phyloP scores from a whole-genome alignment of 2,113 vertebrate genomes.

The Triplophysa dalaica region DNA sequence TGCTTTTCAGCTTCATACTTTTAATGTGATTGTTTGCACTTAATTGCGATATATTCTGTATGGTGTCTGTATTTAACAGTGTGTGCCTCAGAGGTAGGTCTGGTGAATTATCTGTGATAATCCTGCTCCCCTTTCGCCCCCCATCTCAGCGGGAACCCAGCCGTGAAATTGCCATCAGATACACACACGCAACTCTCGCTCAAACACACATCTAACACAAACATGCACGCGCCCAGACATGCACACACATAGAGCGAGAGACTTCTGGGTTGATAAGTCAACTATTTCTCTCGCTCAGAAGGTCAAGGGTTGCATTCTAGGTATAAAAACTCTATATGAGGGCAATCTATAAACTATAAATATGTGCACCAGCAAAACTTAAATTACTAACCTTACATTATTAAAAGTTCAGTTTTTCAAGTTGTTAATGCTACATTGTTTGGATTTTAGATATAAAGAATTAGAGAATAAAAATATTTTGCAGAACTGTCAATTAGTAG shows the following conservation, averaged over 20 bases:
- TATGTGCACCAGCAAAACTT: constrained; percentile 4
- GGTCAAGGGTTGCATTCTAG: constrained; percentile 40
- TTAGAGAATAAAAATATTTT: too few species aligned
- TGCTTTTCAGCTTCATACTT: background rate
- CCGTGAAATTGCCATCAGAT: constrained; percentile 75
- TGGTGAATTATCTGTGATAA: constrained; percentile 60
- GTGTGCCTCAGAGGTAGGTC: constrained; percentile 53
- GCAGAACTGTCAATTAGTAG: too few species aligned
- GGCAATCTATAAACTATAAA: background rate
- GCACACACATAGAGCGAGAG: constrained; percentile 7
- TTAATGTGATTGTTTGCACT: background rate
- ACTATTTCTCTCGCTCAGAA: constrained; percentile 41
- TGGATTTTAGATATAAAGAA: too few species aligned
- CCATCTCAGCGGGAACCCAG: constrained; percentile 56
- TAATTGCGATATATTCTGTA: background rate
- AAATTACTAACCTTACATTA: too few species aligned
- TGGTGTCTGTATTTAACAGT: constrained; percentile 30
- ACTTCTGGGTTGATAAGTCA: constrained; percentile 47
- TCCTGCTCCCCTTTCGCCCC: constrained; percentile 52
- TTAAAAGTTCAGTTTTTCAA: too few species aligned
- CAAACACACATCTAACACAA: constrained; percentile 38
- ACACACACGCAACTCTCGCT: constrained; percentile 42
- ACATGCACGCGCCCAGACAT: background rate
- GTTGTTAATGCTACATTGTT: too few species aligned
- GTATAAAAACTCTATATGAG: constrained; percentile 44